Evolutionary conservation across 2,113 vertebrate genomes (phyloP).

Genomic region (Pimephales promelas): DNA sequence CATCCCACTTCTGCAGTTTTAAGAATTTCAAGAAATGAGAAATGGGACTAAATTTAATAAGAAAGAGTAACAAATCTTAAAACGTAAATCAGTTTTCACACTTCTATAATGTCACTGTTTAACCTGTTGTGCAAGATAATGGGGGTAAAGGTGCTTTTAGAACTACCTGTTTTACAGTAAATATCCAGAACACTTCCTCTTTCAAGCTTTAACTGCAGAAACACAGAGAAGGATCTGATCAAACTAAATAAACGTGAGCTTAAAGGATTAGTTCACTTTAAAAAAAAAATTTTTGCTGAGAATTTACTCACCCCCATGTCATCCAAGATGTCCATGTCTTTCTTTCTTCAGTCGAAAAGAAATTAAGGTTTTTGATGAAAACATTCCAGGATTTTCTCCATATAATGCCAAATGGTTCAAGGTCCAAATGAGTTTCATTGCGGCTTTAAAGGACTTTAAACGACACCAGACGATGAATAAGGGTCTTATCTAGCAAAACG

Average conservation of each 20-base stretch:
- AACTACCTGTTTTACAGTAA: slow-evolving; percentile 5
- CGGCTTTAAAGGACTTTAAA: no score
- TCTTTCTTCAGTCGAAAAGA: no score
- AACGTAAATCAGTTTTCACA: background rate
- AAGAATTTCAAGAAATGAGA: background rate
- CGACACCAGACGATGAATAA: no score
- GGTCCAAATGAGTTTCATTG: no score
- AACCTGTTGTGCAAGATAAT: slow-evolving; percentile 46
- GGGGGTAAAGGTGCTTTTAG: slow-evolving; percentile 28
- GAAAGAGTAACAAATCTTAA: background rate
- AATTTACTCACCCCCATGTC: no score
- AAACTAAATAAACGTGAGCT: background rate
- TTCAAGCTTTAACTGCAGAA: background rate
- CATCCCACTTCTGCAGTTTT: slow-evolving; percentile 26
- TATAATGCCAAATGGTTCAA: no score
- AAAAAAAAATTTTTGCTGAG: no score
- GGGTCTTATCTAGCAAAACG: no score
- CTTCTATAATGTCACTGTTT: background rate
- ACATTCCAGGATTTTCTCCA: no score
- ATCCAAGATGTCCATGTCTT: no score
- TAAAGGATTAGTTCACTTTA: no score
- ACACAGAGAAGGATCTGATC: background rate
- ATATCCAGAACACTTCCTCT: slow-evolving; percentile 40
- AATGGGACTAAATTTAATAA: background rate
- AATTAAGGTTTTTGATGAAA: no score